Evolutionary conservation across 2,113 vertebrate genomes (phyloP).

Genomic region (Zapornia atra): DNA sequence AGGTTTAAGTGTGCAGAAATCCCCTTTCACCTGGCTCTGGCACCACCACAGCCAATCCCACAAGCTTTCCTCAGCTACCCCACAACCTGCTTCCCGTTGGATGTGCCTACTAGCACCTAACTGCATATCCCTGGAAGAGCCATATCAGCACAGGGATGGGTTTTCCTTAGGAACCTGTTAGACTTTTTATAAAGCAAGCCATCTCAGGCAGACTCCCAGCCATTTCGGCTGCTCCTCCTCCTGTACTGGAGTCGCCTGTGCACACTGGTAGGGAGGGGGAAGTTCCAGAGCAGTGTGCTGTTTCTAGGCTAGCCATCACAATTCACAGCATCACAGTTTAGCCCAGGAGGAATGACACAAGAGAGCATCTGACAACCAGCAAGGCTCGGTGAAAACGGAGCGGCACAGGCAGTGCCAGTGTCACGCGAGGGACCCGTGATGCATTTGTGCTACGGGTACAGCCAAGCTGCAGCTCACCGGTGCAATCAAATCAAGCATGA

Average conservation of each 20-base stretch:
- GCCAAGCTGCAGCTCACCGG: not conserved
- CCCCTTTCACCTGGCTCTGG: not conserved
- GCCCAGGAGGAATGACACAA: fast-evolving
- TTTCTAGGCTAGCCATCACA: not conserved
- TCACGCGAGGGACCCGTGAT: fast-evolving
- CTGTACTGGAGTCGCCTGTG: fast-evolving
- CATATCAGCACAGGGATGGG: fast-evolving
- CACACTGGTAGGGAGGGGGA: not conserved
- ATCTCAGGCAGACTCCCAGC: not conserved
- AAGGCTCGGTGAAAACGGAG: fast-evolving
- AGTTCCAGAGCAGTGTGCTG: fast-evolving
- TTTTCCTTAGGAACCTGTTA: not conserved
- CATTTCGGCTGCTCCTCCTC: not conserved
- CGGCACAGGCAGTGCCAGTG: not conserved
- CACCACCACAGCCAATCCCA: not conserved
- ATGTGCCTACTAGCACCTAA: not conserved
- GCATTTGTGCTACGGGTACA: not conserved
- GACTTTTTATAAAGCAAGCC: not conserved
- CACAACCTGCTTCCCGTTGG: fast-evolving
- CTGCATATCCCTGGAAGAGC: not conserved
- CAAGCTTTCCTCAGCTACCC: not conserved
- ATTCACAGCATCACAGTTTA: not conserved
- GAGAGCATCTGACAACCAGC: fast-evolving
- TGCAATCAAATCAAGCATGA: not conserved
- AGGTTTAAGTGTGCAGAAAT: not conserved